These are phyloP conservation scores for Didymodactylos carnosus DNA, from an alignment of 2,888 invertebrate species.

Conservation along the genomic window DNA sequence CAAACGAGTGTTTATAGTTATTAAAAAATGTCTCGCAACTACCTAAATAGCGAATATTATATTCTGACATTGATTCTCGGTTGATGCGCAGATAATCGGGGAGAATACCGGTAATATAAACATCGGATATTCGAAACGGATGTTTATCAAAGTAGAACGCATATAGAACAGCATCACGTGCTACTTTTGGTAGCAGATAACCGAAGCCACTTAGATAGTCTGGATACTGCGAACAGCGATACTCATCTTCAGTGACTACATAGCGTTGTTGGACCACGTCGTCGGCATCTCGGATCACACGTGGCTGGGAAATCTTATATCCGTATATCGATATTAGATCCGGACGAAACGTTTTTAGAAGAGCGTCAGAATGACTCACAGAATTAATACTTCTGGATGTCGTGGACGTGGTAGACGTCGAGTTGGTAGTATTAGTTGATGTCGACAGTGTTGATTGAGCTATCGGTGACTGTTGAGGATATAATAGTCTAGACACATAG, in stretches of 20 bases:
- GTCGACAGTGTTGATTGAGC: no score
- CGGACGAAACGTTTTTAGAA: background rate
- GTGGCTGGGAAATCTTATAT: background rate
- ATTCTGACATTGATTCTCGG: no score
- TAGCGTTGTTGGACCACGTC: background rate
- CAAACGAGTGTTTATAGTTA: no score
- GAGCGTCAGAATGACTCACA: background rate
- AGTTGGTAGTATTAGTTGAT: no score
- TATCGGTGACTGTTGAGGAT: no score
- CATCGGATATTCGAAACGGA: conserved; percentile 17
- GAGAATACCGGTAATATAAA: no score
- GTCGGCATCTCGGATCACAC: background rate
- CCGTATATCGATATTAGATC: background rate
- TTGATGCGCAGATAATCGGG: no score
- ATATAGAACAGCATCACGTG: background rate
- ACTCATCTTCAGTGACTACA: background rate
- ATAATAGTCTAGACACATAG: background rate
- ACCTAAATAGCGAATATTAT: no score
- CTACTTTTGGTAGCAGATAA: background rate
- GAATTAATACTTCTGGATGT: no score
- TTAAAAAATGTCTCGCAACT: no score
- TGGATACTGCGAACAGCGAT: background rate
- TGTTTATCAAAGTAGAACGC: background rate
- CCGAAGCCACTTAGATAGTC: background rate
- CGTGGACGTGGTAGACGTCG: no score